These are phyloP conservation scores for Phallusia fumigata DNA, from an alignment of 23 tunicate species.

Conservation along the genomic window DNA sequence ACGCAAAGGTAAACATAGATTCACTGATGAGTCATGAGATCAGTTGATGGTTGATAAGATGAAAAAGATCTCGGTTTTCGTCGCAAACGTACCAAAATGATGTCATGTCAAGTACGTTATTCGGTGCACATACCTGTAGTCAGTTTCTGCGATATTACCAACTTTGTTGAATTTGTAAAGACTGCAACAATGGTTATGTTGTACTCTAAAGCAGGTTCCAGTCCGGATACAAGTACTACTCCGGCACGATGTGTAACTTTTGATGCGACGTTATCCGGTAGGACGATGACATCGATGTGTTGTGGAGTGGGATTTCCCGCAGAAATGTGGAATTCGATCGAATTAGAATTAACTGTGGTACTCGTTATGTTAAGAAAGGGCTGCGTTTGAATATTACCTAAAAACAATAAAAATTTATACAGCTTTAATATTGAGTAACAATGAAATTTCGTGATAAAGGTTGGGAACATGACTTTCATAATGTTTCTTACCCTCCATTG, in stretches of 20 bases:
- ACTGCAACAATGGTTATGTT: background rate
- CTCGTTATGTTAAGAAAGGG: background rate
- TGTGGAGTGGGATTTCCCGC: background rate
- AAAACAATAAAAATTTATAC: background rate
- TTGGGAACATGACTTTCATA: too few species aligned
- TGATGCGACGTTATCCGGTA: background rate
- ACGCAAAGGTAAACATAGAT: too few species aligned
- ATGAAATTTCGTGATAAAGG: too few species aligned
- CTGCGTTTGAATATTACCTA: too few species aligned
- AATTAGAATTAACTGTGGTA: background rate
- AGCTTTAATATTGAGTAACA: background rate
- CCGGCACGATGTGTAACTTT: background rate
- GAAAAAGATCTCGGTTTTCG: background rate
- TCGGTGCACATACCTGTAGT: background rate
- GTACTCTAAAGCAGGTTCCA: background rate
- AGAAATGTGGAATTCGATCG: background rate
- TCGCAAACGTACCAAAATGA: background rate
- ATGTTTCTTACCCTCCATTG: too few species aligned
- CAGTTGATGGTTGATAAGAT: too few species aligned
- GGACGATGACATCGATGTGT: background rate
- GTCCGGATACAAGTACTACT: background rate
- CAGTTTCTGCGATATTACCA: background rate
- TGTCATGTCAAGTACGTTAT: background rate
- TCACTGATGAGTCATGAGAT: too few species aligned
- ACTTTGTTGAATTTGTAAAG: background rate